These are phyloP conservation scores for Limnephilus auricula DNA, from an alignment of 2,888 invertebrate species.

Conservation along the genomic window DNA sequence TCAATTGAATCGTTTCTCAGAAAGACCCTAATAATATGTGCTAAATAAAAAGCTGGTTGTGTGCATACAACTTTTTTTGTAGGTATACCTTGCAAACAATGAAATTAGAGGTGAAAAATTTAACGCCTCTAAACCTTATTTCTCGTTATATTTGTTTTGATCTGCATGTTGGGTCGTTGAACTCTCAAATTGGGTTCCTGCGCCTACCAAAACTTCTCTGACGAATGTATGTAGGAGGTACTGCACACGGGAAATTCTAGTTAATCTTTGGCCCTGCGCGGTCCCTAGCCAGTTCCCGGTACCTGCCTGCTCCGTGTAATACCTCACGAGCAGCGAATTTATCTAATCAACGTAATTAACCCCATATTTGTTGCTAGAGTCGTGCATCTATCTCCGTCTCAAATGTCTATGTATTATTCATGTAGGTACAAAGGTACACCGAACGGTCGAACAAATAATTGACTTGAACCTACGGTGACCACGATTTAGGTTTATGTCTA, in stretches of 20 bases:
- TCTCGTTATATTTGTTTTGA: not conserved
- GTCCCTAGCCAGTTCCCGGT: not conserved
- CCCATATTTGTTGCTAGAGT: not conserved
- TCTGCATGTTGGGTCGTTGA: not conserved
- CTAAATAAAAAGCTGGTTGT: not conserved
- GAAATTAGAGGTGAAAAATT: not conserved
- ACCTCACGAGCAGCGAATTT: not conserved
- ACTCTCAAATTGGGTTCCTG: not conserved
- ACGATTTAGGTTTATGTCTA: not conserved
- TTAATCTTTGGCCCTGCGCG: not conserved
- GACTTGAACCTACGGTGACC: not conserved
- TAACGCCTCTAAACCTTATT: not conserved
- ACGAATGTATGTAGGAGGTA: not conserved
- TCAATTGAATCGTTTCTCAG: not conserved
- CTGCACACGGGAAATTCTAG: not conserved
- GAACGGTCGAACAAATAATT: not conserved
- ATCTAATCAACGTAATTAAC: conserved; percentile 14
- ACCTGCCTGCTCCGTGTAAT: not conserved
- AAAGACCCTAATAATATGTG: not conserved
- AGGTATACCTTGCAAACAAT: not conserved
- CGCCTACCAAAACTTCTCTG: not conserved
- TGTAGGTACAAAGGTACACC: not conserved
- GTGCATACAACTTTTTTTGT: not conserved
- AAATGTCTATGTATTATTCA: not conserved
- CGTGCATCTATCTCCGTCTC: not conserved